Base-by-base conservation (phyloP, 2,113 vertebrate species). In the Eptesicus fuscus region DNA sequence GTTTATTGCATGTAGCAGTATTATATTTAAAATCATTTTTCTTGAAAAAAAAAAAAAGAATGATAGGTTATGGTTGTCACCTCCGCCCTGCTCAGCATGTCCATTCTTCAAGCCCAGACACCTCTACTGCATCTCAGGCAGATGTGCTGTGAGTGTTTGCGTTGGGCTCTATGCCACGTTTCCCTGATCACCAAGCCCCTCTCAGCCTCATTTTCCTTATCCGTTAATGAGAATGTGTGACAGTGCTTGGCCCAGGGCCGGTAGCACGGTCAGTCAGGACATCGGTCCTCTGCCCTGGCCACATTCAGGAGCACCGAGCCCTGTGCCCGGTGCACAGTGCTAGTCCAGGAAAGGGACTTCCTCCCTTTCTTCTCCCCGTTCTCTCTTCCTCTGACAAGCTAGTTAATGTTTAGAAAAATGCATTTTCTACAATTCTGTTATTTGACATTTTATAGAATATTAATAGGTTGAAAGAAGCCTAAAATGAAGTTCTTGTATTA, bases 401-500 rank as follows among this genome's bases (percentile, higher is more conserved):
- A 47, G 37, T 40, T 88, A 42, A 35, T 49, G n/a, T 30, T 80
- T 70, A 80, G 93, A 56, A 28, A 87, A 89, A 20, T 35, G 42
- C 22, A 40, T n/a, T 78, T 59, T 59, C 44, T 73, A 1, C 37
- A 2, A 30, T 86, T 47, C 30, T 74, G 12, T 51, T 67, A 17
- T 22, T 51, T 67, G n/a, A 53, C 40, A 59, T 71, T 83, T 90
- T 67, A 59, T 91, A 30, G n/a, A 80, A 76, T 90, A n/a, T 56
- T 51, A 86, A 20, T 18, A 87, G 73, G n/a, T 74, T 89, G 49
- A 91, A 91, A 82, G 37, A 32, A 71, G 12, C 25, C 84, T 86
- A 67, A 82, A 76, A 40, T 88, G 77, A 85, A 80, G 53, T 87
- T 30, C 8, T 77, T 78, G 80, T 67, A 32, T 94, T 91, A 83